Percentiles rank a stretch among this genome's conserved stretches.
phyloP scores from a whole-genome alignment of 2,888 invertebrate species.

The Ophioninae sp. region DNA sequence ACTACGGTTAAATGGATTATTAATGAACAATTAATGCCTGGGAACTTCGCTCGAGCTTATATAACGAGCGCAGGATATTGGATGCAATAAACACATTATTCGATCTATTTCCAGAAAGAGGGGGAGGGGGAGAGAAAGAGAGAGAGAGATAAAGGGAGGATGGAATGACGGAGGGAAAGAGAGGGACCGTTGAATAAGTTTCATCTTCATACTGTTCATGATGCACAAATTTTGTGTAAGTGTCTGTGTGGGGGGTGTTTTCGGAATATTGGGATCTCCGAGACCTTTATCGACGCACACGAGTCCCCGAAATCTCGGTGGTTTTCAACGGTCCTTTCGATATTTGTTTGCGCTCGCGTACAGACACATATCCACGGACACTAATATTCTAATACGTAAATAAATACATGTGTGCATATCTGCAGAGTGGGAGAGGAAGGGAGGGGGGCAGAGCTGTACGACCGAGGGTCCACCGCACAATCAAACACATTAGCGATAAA shows the following conservation, averaged over 20 bases:
- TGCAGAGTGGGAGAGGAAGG: constrained; percentile 3
- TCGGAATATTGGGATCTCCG: not conserved
- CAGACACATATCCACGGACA: not conserved
- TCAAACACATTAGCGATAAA: constrained; percentile 69
- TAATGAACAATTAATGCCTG: constrained; percentile 58
- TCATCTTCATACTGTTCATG: constrained; percentile 31
- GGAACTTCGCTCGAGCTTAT: constrained; percentile 47
- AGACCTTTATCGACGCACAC: constrained; percentile 11
- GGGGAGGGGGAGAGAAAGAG: no score
- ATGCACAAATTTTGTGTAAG: not conserved
- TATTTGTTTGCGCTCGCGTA: constrained; percentile 1
- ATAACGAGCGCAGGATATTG: constrained; percentile 29
- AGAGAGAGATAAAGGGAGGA: no score
- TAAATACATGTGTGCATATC: not conserved
- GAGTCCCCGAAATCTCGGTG: constrained; percentile 49
- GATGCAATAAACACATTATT: constrained; percentile 50
- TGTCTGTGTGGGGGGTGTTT: not conserved
- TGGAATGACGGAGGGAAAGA: not conserved
- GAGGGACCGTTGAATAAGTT: constrained; percentile 31
- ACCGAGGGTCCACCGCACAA: constrained; percentile 59
- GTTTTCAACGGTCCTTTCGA: constrained; percentile 46
- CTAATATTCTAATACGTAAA: not conserved
- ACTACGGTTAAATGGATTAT: constrained; percentile 38
- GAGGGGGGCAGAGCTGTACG: not conserved
- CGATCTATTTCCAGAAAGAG: not conserved